Evolutionary conservation across 1,140 invertebrate genomes (phyloP), one percentile per base, ranked within the genome.

Genomic region (Diabrotica virgifera): DNA sequence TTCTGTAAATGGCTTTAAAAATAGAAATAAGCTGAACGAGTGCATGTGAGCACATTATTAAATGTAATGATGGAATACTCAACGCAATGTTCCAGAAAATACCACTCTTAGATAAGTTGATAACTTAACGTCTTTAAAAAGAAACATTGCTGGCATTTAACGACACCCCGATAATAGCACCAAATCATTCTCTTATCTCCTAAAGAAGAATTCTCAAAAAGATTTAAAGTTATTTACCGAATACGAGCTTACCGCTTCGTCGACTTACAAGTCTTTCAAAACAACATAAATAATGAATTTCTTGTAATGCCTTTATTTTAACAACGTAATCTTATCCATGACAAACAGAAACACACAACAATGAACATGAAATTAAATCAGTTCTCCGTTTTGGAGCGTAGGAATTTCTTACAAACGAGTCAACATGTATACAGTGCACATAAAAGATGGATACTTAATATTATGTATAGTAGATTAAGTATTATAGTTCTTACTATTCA

Each of bases 311-410:
- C 13, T 55, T 55, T 55, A 55, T 55, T 55, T 55, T 55, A 55
- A 55, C 53, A 55, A 55, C 35, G 53, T 55, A 55, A 55, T 24
- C 13, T 36, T 14, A 55, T 55, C 13, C 53, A 55, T 24, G 53
- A 55, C 53, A 55, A 55, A 55, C 40, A 46, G 35, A 36, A 13
- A 36, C 13, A 36, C n/a, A 36, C 35, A 12, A 62, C 52, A 55
- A 62, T 62, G 52, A 62, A 62, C 60, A 54, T 52, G 60, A 52
- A 36, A 62, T 62, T 62, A 62, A 62, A 62, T 62, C 60, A 62
- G 36, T 36, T 53, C 52, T 36, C 38, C 52, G 60, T 51, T 38
- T 52, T 53, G 52, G 40, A 46, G 60, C 51, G 60, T 55, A 62
- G 60, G 60, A 52, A 62, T 46, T 46, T 35, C 52, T 62, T 62